Evolutionary conservation across 2,888 invertebrate genomes (phyloP).

Genomic region (Drosophila putrida): DNA sequence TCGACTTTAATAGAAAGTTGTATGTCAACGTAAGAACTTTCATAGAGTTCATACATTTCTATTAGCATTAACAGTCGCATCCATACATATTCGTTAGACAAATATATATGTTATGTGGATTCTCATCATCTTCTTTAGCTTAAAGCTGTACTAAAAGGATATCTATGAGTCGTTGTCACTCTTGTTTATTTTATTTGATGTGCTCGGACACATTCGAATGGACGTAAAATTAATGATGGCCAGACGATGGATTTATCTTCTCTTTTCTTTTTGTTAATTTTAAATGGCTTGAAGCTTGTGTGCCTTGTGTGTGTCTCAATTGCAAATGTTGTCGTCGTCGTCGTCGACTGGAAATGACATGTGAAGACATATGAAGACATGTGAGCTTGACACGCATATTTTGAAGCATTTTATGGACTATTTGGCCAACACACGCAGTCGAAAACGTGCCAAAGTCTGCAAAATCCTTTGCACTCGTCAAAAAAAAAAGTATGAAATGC

Average conservation of each 20-base stretch:
- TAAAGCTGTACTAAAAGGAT: neutral
- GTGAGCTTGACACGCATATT: constrained; percentile 35
- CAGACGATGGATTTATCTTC: constrained; percentile 61
- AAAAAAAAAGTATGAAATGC: constrained; percentile 24
- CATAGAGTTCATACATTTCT: neutral
- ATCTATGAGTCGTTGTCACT: neutral
- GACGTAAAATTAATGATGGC: constrained; percentile 65
- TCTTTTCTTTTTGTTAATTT: constrained; percentile 55
- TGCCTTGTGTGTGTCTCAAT: neutral
- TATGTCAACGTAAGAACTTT: constrained; percentile 1
- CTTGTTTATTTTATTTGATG: neutral
- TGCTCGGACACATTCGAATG: constrained; percentile 9
- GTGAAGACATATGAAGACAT: constrained; percentile 27
- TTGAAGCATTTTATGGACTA: constrained; percentile 50
- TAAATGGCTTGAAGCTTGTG: constrained; percentile 21
- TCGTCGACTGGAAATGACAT: constrained; percentile 7
- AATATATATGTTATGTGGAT: neutral
- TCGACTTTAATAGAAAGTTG: constrained; percentile 1
- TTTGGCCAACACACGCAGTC: constrained; percentile 38
- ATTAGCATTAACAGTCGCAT: constrained; percentile 5
- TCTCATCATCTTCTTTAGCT: neutral
- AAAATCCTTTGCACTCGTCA: constrained; percentile 1
- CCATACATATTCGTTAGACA: constrained; percentile 7
- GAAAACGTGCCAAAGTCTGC: constrained; percentile 43
- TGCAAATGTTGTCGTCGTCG: neutral